Conservation (phyloP, 2,888 invertebrate species). For the Perdita meconis region DNA sequence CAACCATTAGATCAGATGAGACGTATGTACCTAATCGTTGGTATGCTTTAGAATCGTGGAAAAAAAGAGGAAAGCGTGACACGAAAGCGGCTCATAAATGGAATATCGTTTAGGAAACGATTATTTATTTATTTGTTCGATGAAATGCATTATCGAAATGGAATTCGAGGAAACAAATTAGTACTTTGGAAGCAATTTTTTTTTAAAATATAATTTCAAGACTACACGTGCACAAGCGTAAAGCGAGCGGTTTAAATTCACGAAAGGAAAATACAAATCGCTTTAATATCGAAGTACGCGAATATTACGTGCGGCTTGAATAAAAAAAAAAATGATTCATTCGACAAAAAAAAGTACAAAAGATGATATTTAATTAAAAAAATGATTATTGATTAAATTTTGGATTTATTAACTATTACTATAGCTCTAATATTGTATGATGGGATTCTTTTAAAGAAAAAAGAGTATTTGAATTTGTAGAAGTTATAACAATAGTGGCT, state of each 20-base stretch:
- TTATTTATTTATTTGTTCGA: slow-evolving; percentile 63
- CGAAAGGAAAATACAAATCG: slow-evolving; percentile 15
- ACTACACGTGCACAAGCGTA: slow-evolving; percentile 15
- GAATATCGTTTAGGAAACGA: slow-evolving; percentile 51
- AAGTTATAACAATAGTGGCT: slow-evolving; percentile 48
- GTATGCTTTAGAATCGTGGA: slow-evolving; percentile 62
- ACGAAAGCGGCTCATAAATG: slow-evolving; percentile 45
- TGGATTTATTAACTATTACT: slow-evolving; percentile 39
- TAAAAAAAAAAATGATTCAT: slow-evolving; percentile 41
- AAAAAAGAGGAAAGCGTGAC: slow-evolving; percentile 40
- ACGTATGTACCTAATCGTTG: slow-evolving; percentile 63
- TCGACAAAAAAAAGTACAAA: slow-evolving; percentile 66
- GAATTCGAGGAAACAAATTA: slow-evolving; percentile 24
- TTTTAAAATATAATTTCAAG: slow-evolving; percentile 34
- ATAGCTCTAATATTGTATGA: slow-evolving; percentile 41
- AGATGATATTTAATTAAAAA: slow-evolving; percentile 51
- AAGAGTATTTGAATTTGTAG: slow-evolving; percentile 56
- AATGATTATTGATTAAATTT: slow-evolving; percentile 52
- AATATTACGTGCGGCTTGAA: slow-evolving; percentile 29
- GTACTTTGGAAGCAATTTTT: slow-evolving; percentile 10
- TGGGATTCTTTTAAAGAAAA: slow-evolving; percentile 42
- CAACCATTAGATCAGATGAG: slow-evolving; percentile 67
- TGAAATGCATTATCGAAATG: slow-evolving; percentile 25
- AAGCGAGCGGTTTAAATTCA: slow-evolving; percentile 20
- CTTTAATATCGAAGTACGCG: slow-evolving; percentile 10